Evolutionary conservation across 2,113 vertebrate genomes (phyloP).

Genomic region (Antechinus stuartii): DNA sequence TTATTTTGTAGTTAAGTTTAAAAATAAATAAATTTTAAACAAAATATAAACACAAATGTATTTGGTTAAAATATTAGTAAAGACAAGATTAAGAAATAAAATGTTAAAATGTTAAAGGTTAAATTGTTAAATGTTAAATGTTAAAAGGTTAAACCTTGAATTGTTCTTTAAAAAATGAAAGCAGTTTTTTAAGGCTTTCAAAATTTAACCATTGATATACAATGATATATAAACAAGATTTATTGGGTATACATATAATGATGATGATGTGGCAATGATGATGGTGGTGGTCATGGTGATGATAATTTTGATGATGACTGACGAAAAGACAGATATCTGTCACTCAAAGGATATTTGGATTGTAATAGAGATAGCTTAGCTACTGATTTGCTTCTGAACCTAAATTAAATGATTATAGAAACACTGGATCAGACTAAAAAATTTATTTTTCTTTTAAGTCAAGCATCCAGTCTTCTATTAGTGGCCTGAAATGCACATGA

Average conservation of each 20-base stretch:
- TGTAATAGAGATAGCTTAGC: conserved; percentile 53
- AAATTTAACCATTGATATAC: conserved; percentile 19
- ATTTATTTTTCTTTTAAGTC: conserved; percentile 52
- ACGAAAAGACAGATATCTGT: conserved; percentile 54
- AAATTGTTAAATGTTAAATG: no score
- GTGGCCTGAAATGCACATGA: neutral
- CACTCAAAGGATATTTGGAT: conserved; percentile 51
- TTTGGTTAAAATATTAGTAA: neutral
- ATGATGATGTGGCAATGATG: neutral
- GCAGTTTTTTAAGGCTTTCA: conserved; percentile 30
- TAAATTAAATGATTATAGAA: conserved; percentile 56
- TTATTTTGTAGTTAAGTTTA: no score
- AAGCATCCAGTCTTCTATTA: conserved; percentile 36
- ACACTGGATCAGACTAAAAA: conserved; percentile 42
- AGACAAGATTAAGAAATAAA: neutral
- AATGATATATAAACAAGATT: conserved; percentile 56
- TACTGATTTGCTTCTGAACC: conserved; percentile 49
- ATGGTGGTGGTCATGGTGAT: neutral
- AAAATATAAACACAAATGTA: neutral
- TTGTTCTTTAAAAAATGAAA: conserved; percentile 14
- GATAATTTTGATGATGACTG: neutral
- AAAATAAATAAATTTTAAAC: no score
- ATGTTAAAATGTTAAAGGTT: neutral
- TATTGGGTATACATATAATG: conserved; percentile 24
- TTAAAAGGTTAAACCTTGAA: no score